These are phyloP conservation scores for Spongia lamella DNA, from an alignment of 37 sponge, comb jelly and placozoan genomes.

Conservation along the genomic window DNA sequence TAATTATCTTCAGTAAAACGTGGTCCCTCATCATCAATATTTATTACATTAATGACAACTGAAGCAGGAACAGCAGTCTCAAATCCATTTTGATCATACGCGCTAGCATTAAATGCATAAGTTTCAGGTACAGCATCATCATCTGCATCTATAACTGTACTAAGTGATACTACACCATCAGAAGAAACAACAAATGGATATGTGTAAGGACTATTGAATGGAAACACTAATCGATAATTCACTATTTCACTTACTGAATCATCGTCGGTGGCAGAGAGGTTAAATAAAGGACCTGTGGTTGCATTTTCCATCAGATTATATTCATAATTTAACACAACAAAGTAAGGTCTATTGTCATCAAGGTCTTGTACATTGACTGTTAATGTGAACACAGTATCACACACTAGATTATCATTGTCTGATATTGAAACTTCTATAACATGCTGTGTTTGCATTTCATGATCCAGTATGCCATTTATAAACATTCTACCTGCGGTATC, in stretches of 20 bases:
- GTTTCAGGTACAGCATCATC: slow-evolving; percentile 3
- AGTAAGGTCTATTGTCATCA: no score
- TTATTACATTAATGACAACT: slow-evolving; percentile 27
- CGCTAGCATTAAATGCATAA: slow-evolving; percentile 34
- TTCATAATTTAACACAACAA: background rate
- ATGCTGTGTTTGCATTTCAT: slow-evolving; percentile 6
- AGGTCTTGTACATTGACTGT: no score
- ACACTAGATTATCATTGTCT: slow-evolving; percentile 1
- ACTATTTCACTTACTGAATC: slow-evolving; percentile 36
- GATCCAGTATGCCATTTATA: slow-evolving; percentile 13
- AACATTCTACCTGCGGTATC: slow-evolving; percentile 11
- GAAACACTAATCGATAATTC: slow-evolving; percentile 17
- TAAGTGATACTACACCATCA: slow-evolving; percentile 16
- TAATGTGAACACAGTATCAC: no score
- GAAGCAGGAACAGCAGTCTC: slow-evolving; percentile 5
- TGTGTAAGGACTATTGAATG: background rate
- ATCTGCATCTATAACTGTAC: slow-evolving; percentile 30
- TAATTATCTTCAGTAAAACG: slow-evolving; percentile 42
- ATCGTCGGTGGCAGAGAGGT: slow-evolving; percentile 50
- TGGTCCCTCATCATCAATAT: slow-evolving; percentile 57
- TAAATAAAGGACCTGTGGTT: slow-evolving; percentile 26
- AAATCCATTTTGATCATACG: slow-evolving; percentile 3
- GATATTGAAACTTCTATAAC: background rate
- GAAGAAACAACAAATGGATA: slow-evolving; percentile 31
- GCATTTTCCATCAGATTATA: slow-evolving; percentile 30